Base-by-base conservation (phyloP, 2,797 vertebrate genomes). In the Acanthopagrus latus region DNA sequence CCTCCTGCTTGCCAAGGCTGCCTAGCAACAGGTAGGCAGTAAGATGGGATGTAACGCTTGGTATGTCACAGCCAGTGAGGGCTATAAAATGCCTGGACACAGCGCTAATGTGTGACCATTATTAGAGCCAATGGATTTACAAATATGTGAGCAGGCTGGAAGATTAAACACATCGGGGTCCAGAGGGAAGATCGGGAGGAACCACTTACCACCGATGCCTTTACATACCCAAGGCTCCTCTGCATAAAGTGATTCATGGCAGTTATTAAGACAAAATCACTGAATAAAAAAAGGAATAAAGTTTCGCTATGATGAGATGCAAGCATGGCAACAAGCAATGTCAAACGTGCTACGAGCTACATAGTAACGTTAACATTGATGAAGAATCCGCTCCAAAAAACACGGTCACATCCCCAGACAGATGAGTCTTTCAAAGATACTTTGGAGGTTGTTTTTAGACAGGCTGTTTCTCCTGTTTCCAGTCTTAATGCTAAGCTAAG, bases 21-120 rank as follows among this genome's bases (percentile, higher is more conserved):
- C 94, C 92, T 94, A 94, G 94, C 94, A 95, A 95, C 94, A 93
- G 81, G 92, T 95, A 89, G 90, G 59, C 57, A 81, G 84, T 56
- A 75, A 47, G 80, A 91, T 70, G 76, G 86, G 86, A 80, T 70
- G 76, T 9, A 58, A 74, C 23, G 70, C 83, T 78, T 47, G 54
- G 64, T 60, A 82, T 83, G 86, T 78, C 69, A 25, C 74, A 78
- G 84, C 66, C 76, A 86, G 55, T 25, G 50, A 68, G 23, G 69
- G 80, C 76, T 72, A 41, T 71, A 74, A 88, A 86, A 89, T 86
- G 86, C 84, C 82, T 74, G 75, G 74, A 87, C 79, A 71, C 25
- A 57, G 51, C 57, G 41, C 56, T 52, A 47, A 58, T 64, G 62
- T 81, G 82, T 76, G 67, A 65, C 58, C 46, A 54, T 67, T 66